Conservation (phyloP, 1,140 invertebrate genomes). For the Plectrocnemia conspersa region DNA sequence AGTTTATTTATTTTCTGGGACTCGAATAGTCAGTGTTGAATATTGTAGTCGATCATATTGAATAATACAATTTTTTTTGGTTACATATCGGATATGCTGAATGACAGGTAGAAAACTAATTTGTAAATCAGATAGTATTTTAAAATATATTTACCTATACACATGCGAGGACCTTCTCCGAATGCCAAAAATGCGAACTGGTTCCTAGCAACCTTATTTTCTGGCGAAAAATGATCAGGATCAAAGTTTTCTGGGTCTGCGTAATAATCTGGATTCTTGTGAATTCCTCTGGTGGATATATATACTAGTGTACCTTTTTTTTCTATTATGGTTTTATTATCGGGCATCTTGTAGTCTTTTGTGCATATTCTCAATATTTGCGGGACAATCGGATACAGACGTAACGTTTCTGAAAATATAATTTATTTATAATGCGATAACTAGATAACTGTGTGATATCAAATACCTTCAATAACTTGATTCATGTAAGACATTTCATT, state of each 20-base stretch:
- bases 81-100: too few species aligned
- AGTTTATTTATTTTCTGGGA: too few species aligned
- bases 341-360: slow-evolving; percentile 43
- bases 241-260: slow-evolving; percentile 43
- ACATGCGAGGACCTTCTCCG: slow-evolving; percentile 53
- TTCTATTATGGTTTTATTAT: slow-evolving; percentile 45
- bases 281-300: slow-evolving; percentile 48
- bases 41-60: too few species aligned
- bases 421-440: too few species aligned
- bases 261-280: slow-evolving; percentile 38
- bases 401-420: slow-evolving; percentile 38
- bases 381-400: slow-evolving; percentile 36
- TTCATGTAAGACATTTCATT: background rate
- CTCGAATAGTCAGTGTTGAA: too few species aligned
- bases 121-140: too few species aligned
- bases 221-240: slow-evolving; percentile 43
- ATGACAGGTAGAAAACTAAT: too few species aligned
- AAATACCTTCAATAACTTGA: background rate
- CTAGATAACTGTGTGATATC: background rate
- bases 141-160: slow-evolving; percentile 55
- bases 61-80: too few species aligned
- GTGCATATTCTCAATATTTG: slow-evolving; percentile 34
- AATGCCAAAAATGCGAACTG: slow-evolving; percentile 49
- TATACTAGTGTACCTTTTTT: slow-evolving; percentile 45
- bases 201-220: slow-evolving; percentile 39